A percentile compares a stretch with the other conserved stretches of the same genome.
These are phyloP conservation scores for Paramormyrops kingsleyae DNA, from an alignment of 2,113 vertebrate species.

Conservation along the genomic window DNA sequence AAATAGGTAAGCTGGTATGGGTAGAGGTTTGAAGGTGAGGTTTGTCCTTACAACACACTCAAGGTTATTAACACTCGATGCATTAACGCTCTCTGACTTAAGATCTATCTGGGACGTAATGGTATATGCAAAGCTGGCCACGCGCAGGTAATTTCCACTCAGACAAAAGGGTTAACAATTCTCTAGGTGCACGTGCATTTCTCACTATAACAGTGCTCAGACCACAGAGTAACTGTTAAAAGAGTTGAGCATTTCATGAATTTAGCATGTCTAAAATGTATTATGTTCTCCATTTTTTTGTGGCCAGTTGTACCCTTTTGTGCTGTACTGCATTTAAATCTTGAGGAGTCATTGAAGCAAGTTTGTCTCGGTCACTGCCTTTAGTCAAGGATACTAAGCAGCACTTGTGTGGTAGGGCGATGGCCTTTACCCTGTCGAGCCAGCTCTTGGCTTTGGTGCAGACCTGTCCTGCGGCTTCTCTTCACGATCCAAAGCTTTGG, in stretches of 20 bases:
- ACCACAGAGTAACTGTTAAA: neutral
- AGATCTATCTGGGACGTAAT: neutral
- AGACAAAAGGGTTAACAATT: neutral
- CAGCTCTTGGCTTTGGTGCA: neutral
- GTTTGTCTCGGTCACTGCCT: neutral
- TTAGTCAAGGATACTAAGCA: neutral
- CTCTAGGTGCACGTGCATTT: neutral
- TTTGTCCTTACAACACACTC: neutral
- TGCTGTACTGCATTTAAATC: neutral
- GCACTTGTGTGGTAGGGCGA: neutral
- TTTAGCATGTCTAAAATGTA: neutral
- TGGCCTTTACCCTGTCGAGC: neutral
- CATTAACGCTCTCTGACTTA: neutral
- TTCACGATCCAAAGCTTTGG: conserved; percentile 13
- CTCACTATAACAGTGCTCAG: neutral
- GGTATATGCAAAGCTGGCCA: neutral
- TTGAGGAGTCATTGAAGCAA: neutral
- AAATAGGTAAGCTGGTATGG: neutral
- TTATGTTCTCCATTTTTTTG: neutral
- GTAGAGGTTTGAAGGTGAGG: neutral
- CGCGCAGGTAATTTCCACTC: neutral
- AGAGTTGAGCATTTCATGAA: neutral
- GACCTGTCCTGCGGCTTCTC: neutral
- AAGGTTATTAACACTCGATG: neutral
- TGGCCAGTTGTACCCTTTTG: neutral